A percentile compares a stretch with the other conserved stretches of the same genome.
These are phyloP conservation scores for Phymastichus coffea DNA, from an alignment of 1,140 invertebrate genomes.

Conservation along the genomic window DNA sequence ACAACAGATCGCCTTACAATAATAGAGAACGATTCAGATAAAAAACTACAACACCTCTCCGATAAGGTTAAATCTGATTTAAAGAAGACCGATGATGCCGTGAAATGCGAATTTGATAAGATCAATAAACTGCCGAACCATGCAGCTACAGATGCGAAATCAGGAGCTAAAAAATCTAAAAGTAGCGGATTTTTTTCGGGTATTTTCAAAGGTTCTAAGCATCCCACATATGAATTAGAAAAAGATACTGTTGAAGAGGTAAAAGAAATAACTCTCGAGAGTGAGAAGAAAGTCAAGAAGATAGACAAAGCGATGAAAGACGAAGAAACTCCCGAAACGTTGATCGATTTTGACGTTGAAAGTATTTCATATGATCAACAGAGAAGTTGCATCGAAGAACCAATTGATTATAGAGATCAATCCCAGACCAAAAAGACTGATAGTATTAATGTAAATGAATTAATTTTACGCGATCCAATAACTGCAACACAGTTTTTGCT, in stretches of 20 bases:
- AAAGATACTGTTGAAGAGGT: background rate
- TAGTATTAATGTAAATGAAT: constrained; percentile 19
- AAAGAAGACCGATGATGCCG: no score
- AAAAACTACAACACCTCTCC: background rate
- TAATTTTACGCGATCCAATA: no score
- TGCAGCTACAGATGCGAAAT: no score
- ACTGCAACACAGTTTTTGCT: constrained; percentile 32
- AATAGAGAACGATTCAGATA: no score
- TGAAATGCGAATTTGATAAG: background rate
- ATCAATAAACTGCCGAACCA: no score
- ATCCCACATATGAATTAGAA: constrained; percentile 4
- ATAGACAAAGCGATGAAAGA: background rate
- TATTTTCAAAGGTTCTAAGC: constrained; percentile 19
- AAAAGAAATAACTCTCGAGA: background rate
- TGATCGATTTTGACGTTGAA: no score
- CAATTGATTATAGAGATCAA: no score
- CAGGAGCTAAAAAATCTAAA: no score
- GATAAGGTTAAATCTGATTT: no score
- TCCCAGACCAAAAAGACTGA: constrained; percentile 19
- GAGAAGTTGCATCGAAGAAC: no score
- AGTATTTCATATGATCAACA: no score
- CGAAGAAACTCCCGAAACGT: background rate
- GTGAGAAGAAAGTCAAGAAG: background rate
- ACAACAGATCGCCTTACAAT: no score
- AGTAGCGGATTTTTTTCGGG: constrained; percentile 13